A percentile compares a stretch with the other conserved stretches of the same genome.
Evolutionary conservation across 2,888 invertebrate genomes (phyloP).

Genomic region (Ectemnius cavifrons): DNA sequence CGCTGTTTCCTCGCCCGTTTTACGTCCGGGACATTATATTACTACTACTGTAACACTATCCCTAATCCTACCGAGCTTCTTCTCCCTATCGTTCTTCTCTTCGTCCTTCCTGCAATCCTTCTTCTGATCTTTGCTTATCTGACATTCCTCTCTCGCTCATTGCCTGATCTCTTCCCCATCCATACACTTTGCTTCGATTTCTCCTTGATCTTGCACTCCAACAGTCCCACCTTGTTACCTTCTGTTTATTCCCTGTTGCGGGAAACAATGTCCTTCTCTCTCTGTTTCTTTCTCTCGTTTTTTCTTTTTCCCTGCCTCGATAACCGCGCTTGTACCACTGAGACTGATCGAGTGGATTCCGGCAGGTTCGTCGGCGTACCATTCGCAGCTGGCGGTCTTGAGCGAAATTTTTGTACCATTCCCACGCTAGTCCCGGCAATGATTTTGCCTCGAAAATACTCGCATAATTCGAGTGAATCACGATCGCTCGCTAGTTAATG

Average conservation of each 20-base stretch:
- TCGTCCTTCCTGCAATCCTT: constrained; percentile 21
- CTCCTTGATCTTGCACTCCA: background rate
- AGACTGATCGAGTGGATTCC: background rate
- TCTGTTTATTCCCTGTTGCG: constrained; percentile 40
- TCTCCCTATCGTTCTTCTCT: constrained; percentile 15
- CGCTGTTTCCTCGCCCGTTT: constrained; percentile 55
- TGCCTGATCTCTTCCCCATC: constrained; percentile 10
- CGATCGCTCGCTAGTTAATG: too few species aligned
- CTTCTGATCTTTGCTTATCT: constrained; percentile 32
- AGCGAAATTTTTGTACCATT: too few species aligned
- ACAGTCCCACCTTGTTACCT: constrained; percentile 37
- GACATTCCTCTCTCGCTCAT: constrained; percentile 29
- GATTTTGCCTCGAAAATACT: too few species aligned
- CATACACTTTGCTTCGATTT: background rate
- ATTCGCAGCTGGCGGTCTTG: too few species aligned
- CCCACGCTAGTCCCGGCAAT: too few species aligned
- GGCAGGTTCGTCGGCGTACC: too few species aligned
- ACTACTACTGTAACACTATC: constrained; percentile 32
- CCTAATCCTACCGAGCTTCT: constrained; percentile 25
- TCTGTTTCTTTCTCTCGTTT: background rate
- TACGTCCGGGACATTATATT: constrained; percentile 55
- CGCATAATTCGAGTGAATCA: too few species aligned
- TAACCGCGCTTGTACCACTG: constrained; percentile 1
- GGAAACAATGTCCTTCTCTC: constrained; percentile 54
- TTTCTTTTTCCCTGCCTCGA: background rate